Percentiles rank a stretch among this genome's conserved stretches.
Evolutionary conservation across 2,113 vertebrate genomes (phyloP).

Genomic region (Machaerirhynchus nigripectus): DNA sequence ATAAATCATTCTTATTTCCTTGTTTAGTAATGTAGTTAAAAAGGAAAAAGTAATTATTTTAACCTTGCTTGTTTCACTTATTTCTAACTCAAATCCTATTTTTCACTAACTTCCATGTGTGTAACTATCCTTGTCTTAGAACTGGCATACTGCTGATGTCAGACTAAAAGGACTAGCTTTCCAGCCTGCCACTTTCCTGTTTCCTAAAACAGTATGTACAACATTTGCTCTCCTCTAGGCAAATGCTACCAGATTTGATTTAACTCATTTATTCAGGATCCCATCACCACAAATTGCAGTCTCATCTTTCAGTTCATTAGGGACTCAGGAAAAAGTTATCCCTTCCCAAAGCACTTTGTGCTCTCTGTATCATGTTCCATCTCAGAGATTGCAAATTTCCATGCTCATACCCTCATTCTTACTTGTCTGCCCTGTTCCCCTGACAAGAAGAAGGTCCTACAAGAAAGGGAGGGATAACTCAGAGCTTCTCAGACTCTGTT

Average conservation of each 20-base stretch:
- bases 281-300: neutral
- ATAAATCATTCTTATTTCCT: neutral
- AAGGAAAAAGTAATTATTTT: neutral
- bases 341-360: neutral
- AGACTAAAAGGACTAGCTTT: neutral
- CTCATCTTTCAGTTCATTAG: neutral
- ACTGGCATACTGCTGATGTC: neutral
- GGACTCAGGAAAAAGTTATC: neutral
- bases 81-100: neutral
- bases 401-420: neutral
- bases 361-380: neutral
- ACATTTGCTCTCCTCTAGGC: neutral
- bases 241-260: neutral
- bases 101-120: neutral
- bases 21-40: neutral
- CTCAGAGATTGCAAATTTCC: neutral
- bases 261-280: neutral
- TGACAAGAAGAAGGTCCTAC: neutral
- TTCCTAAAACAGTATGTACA: neutral
- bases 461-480: neutral
- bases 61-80: neutral
- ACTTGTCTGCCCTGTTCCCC: neutral
- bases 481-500: neutral
- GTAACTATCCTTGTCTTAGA: neutral
- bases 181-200: neutral